These are phyloP conservation scores for Ornithorhynchus anatinus DNA, from an alignment of 2,113 vertebrate genomes.

Conservation along the genomic window DNA sequence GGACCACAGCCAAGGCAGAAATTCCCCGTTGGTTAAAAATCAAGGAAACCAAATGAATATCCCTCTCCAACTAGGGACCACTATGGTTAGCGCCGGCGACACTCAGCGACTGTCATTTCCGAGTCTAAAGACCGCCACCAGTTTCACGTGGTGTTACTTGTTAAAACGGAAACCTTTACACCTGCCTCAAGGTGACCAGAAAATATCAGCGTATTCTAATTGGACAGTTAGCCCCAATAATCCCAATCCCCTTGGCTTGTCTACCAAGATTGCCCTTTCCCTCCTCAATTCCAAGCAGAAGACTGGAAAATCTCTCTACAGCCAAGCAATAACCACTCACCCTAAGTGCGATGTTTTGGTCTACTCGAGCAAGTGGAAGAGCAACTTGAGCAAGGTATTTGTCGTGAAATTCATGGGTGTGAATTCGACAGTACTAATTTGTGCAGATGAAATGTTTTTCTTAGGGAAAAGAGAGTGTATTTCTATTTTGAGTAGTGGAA, in stretches of 20 bases:
- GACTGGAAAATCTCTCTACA: conserved; percentile 87
- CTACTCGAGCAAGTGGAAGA: conserved; percentile 94
- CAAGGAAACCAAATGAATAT: conserved; percentile 65
- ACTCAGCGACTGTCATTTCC: conserved; percentile 84
- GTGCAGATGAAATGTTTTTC: conserved; percentile 18
- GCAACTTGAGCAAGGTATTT: conserved; percentile 84
- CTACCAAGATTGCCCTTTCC: conserved; percentile 93
- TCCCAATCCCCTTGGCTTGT: conserved; percentile 89
- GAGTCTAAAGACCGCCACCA: conserved; percentile 92
- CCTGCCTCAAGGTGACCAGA: conserved; percentile 85
- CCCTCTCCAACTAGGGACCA: conserved; percentile 68
- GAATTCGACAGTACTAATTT: neutral
- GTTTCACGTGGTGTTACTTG: conserved; percentile 95
- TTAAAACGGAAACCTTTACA: conserved; percentile 88
- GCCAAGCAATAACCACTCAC: conserved; percentile 86
- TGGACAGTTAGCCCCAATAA: conserved; percentile 85
- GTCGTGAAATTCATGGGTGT: neutral
- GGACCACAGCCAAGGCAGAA: conserved; percentile 75
- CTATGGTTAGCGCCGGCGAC: conserved; percentile 73
- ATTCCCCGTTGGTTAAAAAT: conserved; percentile 64
- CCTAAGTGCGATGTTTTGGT: conserved; percentile 87
- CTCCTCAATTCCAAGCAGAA: conserved; percentile 94
- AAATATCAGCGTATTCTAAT: conserved; percentile 86
- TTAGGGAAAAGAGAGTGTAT: conserved; percentile 1
- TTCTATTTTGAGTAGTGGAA: conserved; percentile 21